phyloP scores from a whole-genome alignment of 1,140 invertebrate species.

The Episyrphus balteatus region DNA sequence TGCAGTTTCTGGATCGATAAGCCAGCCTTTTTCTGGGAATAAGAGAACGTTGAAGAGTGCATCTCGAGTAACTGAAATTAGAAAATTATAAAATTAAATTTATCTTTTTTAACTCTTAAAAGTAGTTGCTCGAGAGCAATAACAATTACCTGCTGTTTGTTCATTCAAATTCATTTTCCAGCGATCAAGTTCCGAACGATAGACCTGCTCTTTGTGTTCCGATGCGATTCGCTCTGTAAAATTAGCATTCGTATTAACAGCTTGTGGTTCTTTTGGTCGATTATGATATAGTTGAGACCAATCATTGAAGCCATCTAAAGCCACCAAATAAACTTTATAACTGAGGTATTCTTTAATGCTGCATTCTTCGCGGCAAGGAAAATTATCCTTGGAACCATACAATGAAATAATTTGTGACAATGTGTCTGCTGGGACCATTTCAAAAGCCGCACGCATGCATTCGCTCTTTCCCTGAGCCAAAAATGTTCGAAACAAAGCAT shows the following conservation, averaged over 20 bases:
- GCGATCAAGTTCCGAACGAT: conserved; percentile 60
- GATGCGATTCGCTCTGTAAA: conserved; percentile 82
- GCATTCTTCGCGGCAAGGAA: conserved; percentile 42
- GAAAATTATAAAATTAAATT: conserved; percentile 6
- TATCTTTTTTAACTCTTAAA: no score
- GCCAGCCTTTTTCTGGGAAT: conserved; percentile 83
- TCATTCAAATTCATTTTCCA: conserved; percentile 60
- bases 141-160: conserved; percentile 46
- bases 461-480: conserved; percentile 53
- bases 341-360: conserved; percentile 64
- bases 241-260: conserved; percentile 46
- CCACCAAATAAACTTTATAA: conserved; percentile 68
- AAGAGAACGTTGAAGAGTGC: conserved; percentile 78
- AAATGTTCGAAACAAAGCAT: conserved; percentile 79
- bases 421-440: conserved; percentile 54
- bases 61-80: conserved; percentile 54
- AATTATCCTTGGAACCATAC: conserved; percentile 44
- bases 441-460: conserved; percentile 56
- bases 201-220: conserved; percentile 69
- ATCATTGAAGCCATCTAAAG: conserved; percentile 74
- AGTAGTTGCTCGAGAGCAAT: no score
- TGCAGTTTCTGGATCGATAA: conserved; percentile 53
- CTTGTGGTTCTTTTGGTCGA: conserved; percentile 53
- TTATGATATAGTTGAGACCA: conserved; percentile 80
- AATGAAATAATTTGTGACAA: conserved; percentile 47